These are phyloP conservation scores for Seriola aureovittata DNA, from an alignment of 2,113 vertebrate genomes.

Conservation along the genomic window DNA sequence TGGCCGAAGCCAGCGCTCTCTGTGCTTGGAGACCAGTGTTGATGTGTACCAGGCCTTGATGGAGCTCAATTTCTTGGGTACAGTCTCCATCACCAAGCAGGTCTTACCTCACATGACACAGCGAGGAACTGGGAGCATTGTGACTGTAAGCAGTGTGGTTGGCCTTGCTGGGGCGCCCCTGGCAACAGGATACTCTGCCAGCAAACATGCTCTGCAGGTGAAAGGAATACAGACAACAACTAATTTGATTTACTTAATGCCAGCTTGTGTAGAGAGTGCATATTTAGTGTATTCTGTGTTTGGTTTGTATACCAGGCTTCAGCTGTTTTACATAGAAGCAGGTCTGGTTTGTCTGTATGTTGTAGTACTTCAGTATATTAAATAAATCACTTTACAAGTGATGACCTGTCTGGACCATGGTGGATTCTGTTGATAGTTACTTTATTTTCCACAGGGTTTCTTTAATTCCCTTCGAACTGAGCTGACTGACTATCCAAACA, in stretches of 20 bases:
- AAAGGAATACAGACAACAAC: neutral
- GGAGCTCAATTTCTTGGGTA: constrained; percentile 93
- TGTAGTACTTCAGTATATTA: neutral
- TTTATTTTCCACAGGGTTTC: constrained; percentile 87
- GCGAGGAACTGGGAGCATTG: constrained; percentile 88
- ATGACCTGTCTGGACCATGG: neutral
- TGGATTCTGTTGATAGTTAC: neutral
- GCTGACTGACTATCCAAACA: constrained; percentile 88
- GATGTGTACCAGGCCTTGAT: constrained; percentile 91
- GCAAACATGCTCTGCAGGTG: constrained; percentile 94
- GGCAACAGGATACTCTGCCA: constrained; percentile 90
- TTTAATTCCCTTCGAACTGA: constrained; percentile 91
- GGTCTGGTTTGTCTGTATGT: neutral
- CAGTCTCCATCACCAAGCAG: constrained; percentile 91
- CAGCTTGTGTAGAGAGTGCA: neutral
- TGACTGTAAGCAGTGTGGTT: constrained; percentile 90
- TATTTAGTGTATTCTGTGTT: no score
- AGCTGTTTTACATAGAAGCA: neutral
- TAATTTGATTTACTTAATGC: neutral
- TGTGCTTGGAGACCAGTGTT: constrained; percentile 88
- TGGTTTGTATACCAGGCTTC: neutral
- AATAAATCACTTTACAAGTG: neutral
- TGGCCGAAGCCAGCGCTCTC: constrained; percentile 91
- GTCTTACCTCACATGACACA: constrained; percentile 93
- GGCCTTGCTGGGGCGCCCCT: constrained; percentile 88